phyloP scores from a whole-genome alignment of 2,113 vertebrate species.

The Notarius lentiginosus region DNA sequence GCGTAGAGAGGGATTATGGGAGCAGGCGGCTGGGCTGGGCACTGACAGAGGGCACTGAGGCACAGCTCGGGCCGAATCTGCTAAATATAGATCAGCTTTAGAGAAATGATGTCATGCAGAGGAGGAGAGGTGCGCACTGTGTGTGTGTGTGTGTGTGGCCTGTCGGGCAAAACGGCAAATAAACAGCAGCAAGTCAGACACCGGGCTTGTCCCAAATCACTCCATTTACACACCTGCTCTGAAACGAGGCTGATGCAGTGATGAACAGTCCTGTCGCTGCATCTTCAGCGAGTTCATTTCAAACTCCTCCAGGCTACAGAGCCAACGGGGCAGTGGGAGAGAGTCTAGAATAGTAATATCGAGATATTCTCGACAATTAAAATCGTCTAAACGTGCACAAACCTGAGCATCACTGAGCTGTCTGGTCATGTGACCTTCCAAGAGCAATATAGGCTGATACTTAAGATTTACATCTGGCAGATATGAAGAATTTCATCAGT shows the following conservation, averaged over 20 bases:
- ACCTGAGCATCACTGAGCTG: not conserved
- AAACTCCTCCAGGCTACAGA: not conserved
- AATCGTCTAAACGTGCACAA: not conserved
- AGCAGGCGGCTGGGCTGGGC: slow-evolving; percentile 54
- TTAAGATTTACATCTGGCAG: not conserved
- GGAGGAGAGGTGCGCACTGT: not conserved
- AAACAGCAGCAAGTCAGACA: slow-evolving; percentile 6
- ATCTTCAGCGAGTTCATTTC: not conserved
- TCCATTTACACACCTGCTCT: slow-evolving; percentile 2
- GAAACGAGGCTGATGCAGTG: not conserved
- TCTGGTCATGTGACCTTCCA: not conserved
- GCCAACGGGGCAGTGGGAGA: not conserved
- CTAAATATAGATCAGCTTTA: slow-evolving; percentile 76
- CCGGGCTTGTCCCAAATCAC: slow-evolving; percentile 1
- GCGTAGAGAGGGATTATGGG: slow-evolving; percentile 49
- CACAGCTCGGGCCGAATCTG: slow-evolving; percentile 63
- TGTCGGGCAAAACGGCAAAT: slow-evolving; percentile 5
- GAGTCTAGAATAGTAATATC: not conserved
- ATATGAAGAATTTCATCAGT: not conserved
- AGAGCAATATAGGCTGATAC: not conserved
- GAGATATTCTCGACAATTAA: not conserved
- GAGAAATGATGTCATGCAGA: slow-evolving; percentile 71
- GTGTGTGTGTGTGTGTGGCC: not conserved
- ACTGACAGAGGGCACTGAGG: slow-evolving; percentile 71
- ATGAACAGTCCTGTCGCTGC: not conserved